Base-by-base conservation (phyloP, 2,797 vertebrate species). In the Onychomys torridus region DNA sequence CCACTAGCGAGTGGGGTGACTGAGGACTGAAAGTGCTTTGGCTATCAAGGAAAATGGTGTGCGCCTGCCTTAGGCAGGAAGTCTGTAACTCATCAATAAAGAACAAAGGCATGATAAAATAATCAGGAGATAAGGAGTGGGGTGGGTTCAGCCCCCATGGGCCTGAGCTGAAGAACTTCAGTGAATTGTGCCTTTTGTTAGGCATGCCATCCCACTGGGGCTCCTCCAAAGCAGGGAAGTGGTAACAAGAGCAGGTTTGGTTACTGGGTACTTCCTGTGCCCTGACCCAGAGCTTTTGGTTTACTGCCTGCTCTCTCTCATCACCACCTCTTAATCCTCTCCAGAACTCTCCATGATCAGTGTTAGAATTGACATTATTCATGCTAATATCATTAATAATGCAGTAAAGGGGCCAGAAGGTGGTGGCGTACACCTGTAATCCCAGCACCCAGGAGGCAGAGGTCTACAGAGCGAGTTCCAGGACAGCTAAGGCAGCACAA, bases 71-170 rank as follows among this genome's bases (percentile, higher is more conserved):
- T 27, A 43, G 91, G 93, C 94, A 91, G 81, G 94, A 96, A 94
- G 93, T 73, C 94, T 82, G 67, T 92, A 93, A 89, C 77, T 89
- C 78, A n/a, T 90, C 95, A 67, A 0, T 79, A 95, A 79, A 90
- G 96, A 97, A 97, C 91, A 96, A 95, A 97, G 84, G 71, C 94
- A 49, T 91, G 93, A 84, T 71, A 89, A 95, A 96, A 87, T 83
- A 93, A 86, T 71, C 55, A 13, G 0, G 52, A 89, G 91, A 96
- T 96, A 97, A 96, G 94, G 65, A 91, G 19, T 90, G 25, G 46
- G 23, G 32, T 77, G 63, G 61, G 73, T 59, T 52, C 43, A 67
- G 90, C 91, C 89, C 79, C 79, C 69, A 87, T 69, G 65, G 87
- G 71, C 79, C 86, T 2, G 21, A 77, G 34, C 91, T 90, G 34